A percentile compares a stretch with the other conserved stretches of the same genome.
Conservation (phyloP, 92 coral and sea anemone species). For the Porites cylindrica region DNA sequence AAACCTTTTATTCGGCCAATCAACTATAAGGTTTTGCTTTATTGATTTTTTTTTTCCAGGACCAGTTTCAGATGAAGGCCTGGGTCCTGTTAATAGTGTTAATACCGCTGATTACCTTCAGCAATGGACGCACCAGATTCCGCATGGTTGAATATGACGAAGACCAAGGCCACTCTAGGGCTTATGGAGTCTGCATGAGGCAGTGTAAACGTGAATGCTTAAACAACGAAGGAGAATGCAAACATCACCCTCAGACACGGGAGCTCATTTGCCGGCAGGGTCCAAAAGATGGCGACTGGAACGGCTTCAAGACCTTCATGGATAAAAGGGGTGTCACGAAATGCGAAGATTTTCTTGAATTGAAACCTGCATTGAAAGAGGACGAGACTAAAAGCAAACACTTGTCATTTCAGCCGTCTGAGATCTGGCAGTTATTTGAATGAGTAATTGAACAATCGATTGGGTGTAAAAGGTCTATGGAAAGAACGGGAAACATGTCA, state of each 20-base stretch:
- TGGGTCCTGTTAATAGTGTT: slow-evolving; percentile 11
- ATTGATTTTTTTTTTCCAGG: neutral
- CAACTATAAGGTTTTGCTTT: too few species aligned
- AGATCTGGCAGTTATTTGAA: slow-evolving; percentile 22
- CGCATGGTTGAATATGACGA: slow-evolving; percentile 18
- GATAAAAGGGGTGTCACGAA: too few species aligned
- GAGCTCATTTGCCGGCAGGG: neutral
- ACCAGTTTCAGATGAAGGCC: slow-evolving; percentile 24
- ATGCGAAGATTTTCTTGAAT: too few species aligned
- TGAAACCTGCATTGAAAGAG: neutral
- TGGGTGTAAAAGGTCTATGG: neutral
- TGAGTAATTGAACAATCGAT: neutral
- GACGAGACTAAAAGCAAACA: neutral
- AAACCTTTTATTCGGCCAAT: too few species aligned
- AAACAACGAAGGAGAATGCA: too few species aligned
- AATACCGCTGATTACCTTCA: slow-evolving; percentile 11
- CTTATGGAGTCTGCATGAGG: neutral
- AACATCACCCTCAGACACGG: too few species aligned
- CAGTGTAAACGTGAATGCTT: neutral
- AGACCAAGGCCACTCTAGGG: neutral
- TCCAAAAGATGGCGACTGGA: neutral
- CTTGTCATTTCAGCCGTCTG: neutral
- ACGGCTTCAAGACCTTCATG: neutral
- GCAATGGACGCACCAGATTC: slow-evolving; percentile 29
- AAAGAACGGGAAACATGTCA: neutral